Evolutionary conservation across 2,888 invertebrate species (phyloP), one percentile per base, ranked within the genome.

Genomic region (Chymomyza procnemis): DNA sequence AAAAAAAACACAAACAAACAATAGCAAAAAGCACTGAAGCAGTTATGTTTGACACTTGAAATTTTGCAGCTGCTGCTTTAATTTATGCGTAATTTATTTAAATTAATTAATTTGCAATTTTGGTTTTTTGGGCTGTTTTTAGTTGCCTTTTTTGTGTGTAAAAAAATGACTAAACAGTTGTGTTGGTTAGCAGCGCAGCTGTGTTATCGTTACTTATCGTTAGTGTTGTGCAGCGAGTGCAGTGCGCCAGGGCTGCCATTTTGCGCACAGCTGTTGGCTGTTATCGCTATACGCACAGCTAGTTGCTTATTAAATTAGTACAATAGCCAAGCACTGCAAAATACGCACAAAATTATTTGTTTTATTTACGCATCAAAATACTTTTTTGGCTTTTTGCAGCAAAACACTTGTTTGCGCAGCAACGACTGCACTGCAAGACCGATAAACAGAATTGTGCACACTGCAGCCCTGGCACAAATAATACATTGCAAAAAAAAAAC

Each of bases 101-200:
- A 71, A 64, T 41, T 41, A 12, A 41, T 26, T 22, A 64, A 74
- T 66, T 71, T 76, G 74, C 74, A 74, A 67, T 69, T 74, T 64
- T 73, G 69, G 63, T 69, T 61, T 26, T 50, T 67, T 54, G n/a
- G n/a, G 50, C 50, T 59, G 71, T 69, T 71, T n/a, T 75, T 69
- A 71, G 63, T 67, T 64, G 74, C 71, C n/a, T n/a, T n/a, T 76
- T 76, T 76, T 76, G 76, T 76, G 76, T 76, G n/a, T n/a, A n/a
- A 74, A 76, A 76, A 75, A 74, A 76, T 76, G 76, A 76, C 76
- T 76, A 76, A 76, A 61, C 18, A 48, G 34, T 41, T 41, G 34
- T 41, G 34, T 41, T 41, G 12, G 34, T 9, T 9, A 41, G 9
- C 12, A 12, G 34, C 34, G 26, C 34, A 12, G 12, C 12, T 12